These are phyloP conservation scores for Ciona savignyi DNA, from an alignment of 23 tunicate species.

Conservation along the genomic window DNA sequence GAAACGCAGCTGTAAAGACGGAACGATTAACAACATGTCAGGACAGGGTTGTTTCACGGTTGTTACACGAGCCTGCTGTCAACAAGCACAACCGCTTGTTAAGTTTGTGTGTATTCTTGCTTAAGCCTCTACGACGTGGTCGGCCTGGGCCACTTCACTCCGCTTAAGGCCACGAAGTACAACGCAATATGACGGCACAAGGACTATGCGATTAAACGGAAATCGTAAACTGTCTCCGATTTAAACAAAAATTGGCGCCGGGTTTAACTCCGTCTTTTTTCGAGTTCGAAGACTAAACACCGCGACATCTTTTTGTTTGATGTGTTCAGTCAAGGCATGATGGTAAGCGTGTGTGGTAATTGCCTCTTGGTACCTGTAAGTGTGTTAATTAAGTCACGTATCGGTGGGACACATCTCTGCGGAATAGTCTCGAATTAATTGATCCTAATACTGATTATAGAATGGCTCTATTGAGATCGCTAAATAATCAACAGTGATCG, in stretches of 20 bases:
- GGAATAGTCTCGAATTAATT: background rate
- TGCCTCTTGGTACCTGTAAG: background rate
- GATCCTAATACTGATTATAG: background rate
- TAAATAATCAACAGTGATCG: background rate
- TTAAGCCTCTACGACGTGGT: too few species aligned
- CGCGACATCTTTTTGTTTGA: too few species aligned
- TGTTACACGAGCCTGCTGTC: constrained; percentile 1
- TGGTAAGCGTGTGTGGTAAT: background rate
- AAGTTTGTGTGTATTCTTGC: too few species aligned
- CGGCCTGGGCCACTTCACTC: too few species aligned
- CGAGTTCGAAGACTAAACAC: too few species aligned
- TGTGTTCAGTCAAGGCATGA: too few species aligned
- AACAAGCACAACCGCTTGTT: background rate
- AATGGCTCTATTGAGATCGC: background rate
- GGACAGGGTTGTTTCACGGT: constrained; percentile 1
- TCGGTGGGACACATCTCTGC: background rate
- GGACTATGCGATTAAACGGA: too few species aligned
- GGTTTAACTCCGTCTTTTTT: too few species aligned
- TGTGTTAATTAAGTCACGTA: background rate
- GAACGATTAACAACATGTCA: background rate
- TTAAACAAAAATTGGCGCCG: too few species aligned
- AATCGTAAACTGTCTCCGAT: too few species aligned
- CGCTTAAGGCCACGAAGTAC: too few species aligned
- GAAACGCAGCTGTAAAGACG: background rate
- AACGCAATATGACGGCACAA: too few species aligned